These are phyloP conservation scores for Hapalemur alaotrensis DNA, from an alignment of 2,797 vertebrate genomes.

Conservation along the genomic window DNA sequence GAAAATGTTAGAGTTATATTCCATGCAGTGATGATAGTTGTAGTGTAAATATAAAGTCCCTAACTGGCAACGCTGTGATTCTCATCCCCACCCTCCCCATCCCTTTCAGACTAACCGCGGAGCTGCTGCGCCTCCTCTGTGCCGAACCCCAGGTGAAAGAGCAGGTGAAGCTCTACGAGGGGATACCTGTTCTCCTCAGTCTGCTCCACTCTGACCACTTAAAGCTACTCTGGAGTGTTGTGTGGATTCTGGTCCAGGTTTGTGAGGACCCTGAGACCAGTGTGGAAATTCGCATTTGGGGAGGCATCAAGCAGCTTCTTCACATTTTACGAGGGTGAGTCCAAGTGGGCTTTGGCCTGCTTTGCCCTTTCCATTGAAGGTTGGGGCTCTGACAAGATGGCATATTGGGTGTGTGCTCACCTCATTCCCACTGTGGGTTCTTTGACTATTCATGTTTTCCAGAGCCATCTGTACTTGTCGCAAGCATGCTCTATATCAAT, in stretches of 20 bases:
- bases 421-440: not conserved
- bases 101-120: slow-evolving; percentile 87
- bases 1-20: not conserved
- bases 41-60: not conserved
- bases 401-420: not conserved
- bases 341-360: not conserved
- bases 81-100: not conserved
- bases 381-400: not conserved
- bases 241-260: slow-evolving; percentile 95
- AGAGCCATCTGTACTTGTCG: not conserved
- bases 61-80: not conserved
- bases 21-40: not conserved
- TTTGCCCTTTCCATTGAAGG: not conserved
- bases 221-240: slow-evolving; percentile 91
- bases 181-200: slow-evolving; percentile 91
- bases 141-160: slow-evolving; percentile 87
- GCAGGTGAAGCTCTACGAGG: slow-evolving; percentile 91
- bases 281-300: slow-evolving; percentile 91
- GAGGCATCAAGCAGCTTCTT: slow-evolving; percentile 93
- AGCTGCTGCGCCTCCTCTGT: slow-evolving; percentile 92
- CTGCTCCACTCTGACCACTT: slow-evolving; percentile 91
- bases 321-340: slow-evolving; percentile 89
- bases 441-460: not conserved
- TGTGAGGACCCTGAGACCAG: slow-evolving; percentile 92
- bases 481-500: not conserved